Conservation (phyloP, 2,888 invertebrate genomes). For the Selenia dentaria region DNA sequence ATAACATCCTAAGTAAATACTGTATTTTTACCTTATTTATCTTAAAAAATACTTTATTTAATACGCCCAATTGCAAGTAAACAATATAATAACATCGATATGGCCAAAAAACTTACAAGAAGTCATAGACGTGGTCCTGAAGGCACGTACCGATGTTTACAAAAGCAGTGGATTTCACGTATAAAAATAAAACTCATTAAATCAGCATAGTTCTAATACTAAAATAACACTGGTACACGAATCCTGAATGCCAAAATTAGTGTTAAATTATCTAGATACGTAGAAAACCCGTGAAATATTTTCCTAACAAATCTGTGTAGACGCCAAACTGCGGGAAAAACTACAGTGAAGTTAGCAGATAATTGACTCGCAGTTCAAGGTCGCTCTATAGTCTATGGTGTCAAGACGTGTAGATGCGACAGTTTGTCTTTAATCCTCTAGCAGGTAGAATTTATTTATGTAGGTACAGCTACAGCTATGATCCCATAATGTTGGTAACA, state of each 20-base stretch:
- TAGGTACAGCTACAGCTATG: too few species aligned
- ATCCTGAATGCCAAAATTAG: slow-evolving; percentile 47
- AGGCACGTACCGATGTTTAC: slow-evolving; percentile 81
- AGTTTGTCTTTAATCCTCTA: slow-evolving; percentile 22
- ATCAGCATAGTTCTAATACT: slow-evolving; percentile 64
- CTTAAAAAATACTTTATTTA: slow-evolving; percentile 41
- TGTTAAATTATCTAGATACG: slow-evolving; percentile 71
- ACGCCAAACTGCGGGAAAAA: slow-evolving; percentile 85
- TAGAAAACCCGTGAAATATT: slow-evolving; percentile 66
- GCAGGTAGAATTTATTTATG: too few species aligned
- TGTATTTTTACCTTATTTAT: slow-evolving; percentile 28
- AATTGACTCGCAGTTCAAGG: slow-evolving; percentile 60
- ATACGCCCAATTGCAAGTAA: slow-evolving; percentile 41
- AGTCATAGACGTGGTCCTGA: slow-evolving; percentile 83
- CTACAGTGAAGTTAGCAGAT: slow-evolving; percentile 76
- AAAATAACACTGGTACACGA: slow-evolving; percentile 61
- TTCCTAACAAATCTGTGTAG: slow-evolving; percentile 73
- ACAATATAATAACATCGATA: slow-evolving; percentile 51
- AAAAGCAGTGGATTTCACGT: slow-evolving; percentile 69
- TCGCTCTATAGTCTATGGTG: slow-evolving; percentile 56
- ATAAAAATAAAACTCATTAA: slow-evolving; percentile 62
- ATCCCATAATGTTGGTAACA: too few species aligned
- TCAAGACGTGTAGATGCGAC: slow-evolving; percentile 42
- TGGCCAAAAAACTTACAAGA: slow-evolving; percentile 78
- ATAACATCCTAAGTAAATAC: slow-evolving; percentile 39